phyloP scores from a whole-genome alignment of 30 jellyfish, hydroid and myxozoan species.

The Turritopsis rubra region DNA sequence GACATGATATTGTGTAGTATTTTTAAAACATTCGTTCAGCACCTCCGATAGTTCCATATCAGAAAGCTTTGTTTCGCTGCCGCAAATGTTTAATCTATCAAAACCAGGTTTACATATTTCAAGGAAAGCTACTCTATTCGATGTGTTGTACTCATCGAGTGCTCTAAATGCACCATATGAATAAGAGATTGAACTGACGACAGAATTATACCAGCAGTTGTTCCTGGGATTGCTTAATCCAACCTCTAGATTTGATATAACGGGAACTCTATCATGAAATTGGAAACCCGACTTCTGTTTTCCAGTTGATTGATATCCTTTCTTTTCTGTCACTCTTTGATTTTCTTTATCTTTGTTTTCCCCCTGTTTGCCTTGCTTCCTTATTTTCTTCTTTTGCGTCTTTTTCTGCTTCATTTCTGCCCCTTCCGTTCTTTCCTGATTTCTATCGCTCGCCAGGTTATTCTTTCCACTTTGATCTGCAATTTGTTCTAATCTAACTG shows the following conservation, averaged over 20 bases:
- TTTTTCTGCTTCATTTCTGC: neutral
- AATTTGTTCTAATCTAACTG: neutral
- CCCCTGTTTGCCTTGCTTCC: neutral
- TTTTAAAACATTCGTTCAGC: conserved; percentile 1
- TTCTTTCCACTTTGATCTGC: neutral
- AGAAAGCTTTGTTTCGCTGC: neutral
- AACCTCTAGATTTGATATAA: no score
- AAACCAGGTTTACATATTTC: neutral
- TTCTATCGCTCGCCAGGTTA: neutral
- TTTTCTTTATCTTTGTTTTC: neutral
- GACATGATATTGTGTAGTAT: neutral
- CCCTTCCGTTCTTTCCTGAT: neutral
- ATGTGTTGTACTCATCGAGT: neutral
- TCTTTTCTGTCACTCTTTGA: neutral
- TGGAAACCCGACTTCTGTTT: neutral
- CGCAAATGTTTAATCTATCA: neutral
- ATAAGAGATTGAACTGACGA: neutral
- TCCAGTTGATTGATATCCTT: neutral
- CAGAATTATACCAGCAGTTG: conserved; percentile 8
- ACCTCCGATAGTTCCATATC: neutral
- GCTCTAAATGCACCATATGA: conserved; percentile 7
- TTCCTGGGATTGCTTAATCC: no score
- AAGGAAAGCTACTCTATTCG: neutral
- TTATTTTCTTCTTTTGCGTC: neutral
- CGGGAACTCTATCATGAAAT: neutral